Evolutionary conservation across 2,888 invertebrate species (phyloP).

Genomic region (Phengaris alcon): DNA sequence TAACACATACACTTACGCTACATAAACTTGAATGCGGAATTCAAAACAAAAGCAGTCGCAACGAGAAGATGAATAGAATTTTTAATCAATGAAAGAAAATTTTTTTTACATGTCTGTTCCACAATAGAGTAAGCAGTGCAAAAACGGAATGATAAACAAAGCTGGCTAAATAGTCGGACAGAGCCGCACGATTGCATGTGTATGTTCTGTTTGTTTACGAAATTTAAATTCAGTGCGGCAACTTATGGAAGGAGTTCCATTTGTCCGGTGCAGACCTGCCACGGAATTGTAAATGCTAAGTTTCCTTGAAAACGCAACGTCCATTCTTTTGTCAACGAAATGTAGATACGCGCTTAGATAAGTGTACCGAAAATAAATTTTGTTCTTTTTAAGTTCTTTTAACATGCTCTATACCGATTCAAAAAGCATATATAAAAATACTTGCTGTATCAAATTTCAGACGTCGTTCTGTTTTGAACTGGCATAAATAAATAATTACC

Average conservation of each 20-base stretch:
- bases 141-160: slow-evolving; percentile 45
- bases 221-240: slow-evolving; percentile 48
- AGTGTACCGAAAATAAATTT: slow-evolving; percentile 3
- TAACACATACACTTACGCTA: background rate
- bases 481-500: too few relatives aligned
- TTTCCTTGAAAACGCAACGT: slow-evolving; percentile 36
- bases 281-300: slow-evolving; percentile 73
- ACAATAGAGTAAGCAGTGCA: slow-evolving; percentile 33
- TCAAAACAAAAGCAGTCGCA: background rate
- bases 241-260: slow-evolving; percentile 63
- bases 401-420: background rate
- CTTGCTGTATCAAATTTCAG: too few relatives aligned
- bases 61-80: slow-evolving; percentile 15
- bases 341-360: slow-evolving; percentile 10
- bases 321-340: slow-evolving; percentile 32
- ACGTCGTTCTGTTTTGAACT: too few relatives aligned
- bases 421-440: too few relatives aligned
- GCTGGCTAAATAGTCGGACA: slow-evolving; percentile 44
- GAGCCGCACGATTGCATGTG: slow-evolving; percentile 41
- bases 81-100: slow-evolving; percentile 13
- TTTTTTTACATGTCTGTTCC: slow-evolving; percentile 30
- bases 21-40: background rate
- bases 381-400: background rate
- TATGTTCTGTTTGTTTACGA: slow-evolving; percentile 53
- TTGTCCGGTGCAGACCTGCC: slow-evolving; percentile 69